Conservation (phyloP, 2,797 vertebrate genomes). For the Microchirus variegatus region DNA sequence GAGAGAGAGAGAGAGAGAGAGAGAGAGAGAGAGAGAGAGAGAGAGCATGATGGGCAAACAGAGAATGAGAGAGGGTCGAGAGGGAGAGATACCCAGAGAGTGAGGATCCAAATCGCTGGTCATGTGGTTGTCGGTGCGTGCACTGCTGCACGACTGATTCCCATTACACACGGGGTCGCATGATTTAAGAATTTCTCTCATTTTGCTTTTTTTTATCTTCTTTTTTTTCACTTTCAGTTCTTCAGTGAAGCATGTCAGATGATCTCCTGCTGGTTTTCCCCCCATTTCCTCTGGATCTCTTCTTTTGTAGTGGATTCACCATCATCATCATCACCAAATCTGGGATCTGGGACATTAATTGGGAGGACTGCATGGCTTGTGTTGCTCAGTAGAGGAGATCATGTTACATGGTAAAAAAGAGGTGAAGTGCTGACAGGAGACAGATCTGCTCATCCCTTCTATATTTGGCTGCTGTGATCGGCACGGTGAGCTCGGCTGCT, state of each 20-base stretch:
- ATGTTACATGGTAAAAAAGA: too few species aligned
- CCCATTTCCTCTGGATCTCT: not conserved
- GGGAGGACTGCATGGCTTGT: not conserved
- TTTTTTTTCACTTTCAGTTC: not conserved
- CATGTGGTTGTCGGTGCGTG: not conserved
- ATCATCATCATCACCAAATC: too few species aligned
- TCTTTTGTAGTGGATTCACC: not conserved
- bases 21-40: too few species aligned
- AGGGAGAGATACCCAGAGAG: not conserved
- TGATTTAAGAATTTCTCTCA: not conserved
- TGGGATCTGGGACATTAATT: not conserved
- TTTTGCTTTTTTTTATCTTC: not conserved
- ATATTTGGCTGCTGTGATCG: slow-evolving; percentile 21
- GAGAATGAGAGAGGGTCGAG: not conserved
- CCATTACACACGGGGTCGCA: too few species aligned
- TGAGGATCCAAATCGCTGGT: not conserved
- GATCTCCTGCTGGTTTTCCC: not conserved
- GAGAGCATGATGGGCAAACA: too few species aligned
- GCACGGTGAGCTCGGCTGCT: slow-evolving; percentile 42
- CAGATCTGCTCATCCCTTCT: not conserved
- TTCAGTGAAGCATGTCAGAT: slow-evolving; percentile 1
- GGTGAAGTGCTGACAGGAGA: not conserved
- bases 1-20: too few species aligned
- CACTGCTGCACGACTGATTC: not conserved
- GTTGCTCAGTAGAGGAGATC: not conserved